Percentiles rank a stretch among this genome's conserved stretches.
Conservation (phyloP, 1,140 invertebrate genomes). For the Philopotamus ludificatus region DNA sequence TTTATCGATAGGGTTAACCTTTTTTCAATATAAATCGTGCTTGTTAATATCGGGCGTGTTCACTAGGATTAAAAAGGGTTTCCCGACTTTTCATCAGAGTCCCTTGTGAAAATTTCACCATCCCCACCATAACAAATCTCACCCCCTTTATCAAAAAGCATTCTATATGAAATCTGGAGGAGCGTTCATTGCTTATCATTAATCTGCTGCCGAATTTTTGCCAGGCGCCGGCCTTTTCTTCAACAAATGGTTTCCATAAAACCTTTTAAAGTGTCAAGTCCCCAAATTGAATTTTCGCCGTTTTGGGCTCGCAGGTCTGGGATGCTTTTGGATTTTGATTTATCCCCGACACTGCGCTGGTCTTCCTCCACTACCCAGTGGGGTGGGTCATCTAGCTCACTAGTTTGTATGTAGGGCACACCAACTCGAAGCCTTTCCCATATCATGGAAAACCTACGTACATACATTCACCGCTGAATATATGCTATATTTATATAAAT, state of each 20-base stretch:
- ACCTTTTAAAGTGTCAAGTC: constrained; percentile 40
- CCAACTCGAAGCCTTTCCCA: neutral
- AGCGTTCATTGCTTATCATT: constrained; percentile 12
- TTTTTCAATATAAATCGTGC: no score
- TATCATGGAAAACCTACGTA: no score
- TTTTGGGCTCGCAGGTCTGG: neutral
- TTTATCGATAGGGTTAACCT: no score
- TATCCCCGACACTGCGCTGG: constrained; percentile 9
- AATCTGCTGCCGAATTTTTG: constrained; percentile 22
- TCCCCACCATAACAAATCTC: constrained; percentile 16
- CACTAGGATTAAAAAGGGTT: constrained; percentile 12
- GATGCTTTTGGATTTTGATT: constrained; percentile 29
- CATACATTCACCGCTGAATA: no score
- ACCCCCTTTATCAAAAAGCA: constrained; percentile 1
- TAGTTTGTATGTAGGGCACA: constrained; percentile 4
- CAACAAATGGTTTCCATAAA: constrained; percentile 37
- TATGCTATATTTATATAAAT: no score
- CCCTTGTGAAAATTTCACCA: neutral
- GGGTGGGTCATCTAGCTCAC: neutral
- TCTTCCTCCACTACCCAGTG: no score
- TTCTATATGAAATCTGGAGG: neutral
- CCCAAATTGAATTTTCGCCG: constrained; percentile 37
- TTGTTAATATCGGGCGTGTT: no score
- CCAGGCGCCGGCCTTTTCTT: constrained; percentile 21
- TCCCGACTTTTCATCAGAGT: constrained; percentile 17